Evolutionary conservation across 2,797 vertebrate genomes (phyloP).

Genomic region (Melanogrammus aeglefinus): DNA sequence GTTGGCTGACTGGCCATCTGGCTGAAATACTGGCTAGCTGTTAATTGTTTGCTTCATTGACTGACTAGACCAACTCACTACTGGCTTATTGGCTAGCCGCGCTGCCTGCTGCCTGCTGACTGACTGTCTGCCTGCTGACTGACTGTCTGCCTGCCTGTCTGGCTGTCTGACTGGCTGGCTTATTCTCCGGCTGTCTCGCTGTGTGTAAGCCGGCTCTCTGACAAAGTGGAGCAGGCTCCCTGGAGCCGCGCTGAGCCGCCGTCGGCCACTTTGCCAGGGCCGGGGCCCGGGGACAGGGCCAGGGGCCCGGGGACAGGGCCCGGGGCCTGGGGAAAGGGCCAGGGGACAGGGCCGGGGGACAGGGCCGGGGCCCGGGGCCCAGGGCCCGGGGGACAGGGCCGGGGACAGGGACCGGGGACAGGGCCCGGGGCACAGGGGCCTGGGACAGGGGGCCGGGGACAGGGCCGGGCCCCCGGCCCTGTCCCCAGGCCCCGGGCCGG

Average conservation of each 20-base stretch:
- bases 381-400: slow-evolving; percentile 64
- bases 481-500: slow-evolving; percentile 61
- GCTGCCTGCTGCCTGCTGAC: not conserved
- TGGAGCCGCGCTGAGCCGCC: slow-evolving; percentile 55
- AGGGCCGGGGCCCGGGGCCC: too few relatives aligned
- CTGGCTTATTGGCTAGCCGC: slow-evolving; percentile 32
- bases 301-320: slow-evolving; percentile 65
- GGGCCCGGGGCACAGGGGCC: slow-evolving; percentile 66
- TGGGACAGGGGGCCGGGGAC: slow-evolving; percentile 61
- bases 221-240: slow-evolving; percentile 69
- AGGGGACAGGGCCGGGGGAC: slow-evolving; percentile 53
- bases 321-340: slow-evolving; percentile 64
- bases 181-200: not conserved
- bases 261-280: slow-evolving; percentile 60
- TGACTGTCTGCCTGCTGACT: not conserved
- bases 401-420: slow-evolving; percentile 63
- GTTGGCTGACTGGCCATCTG: slow-evolving; percentile 15
- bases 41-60: not conserved
- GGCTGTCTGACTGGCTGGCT: not conserved
- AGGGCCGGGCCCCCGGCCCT: too few relatives aligned
- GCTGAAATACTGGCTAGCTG: not conserved
- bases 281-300: not conserved
- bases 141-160: not conserved
- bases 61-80: too few relatives aligned
- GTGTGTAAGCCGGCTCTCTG: slow-evolving; percentile 52